Evolutionary conservation across 2,888 invertebrate genomes (phyloP), one percentile per base, ranked within the genome.

Genomic region (Diplazon laetatorius): DNA sequence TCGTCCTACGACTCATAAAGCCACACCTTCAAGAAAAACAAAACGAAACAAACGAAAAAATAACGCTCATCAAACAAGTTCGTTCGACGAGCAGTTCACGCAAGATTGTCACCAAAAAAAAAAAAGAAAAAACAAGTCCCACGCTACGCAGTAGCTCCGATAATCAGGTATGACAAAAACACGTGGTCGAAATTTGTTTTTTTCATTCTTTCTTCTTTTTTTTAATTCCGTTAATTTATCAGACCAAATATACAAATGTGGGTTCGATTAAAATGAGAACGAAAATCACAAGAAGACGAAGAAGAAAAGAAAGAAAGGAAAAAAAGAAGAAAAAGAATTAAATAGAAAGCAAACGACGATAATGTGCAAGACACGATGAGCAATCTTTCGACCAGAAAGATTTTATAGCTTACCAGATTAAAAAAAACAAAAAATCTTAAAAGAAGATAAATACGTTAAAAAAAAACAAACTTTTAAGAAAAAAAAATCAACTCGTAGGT

Each of bases 1-100:
- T 94, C 94, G 62, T 94, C 94, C 86, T 94, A 94, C 85, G 94
- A 94, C 89, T 94, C 94, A 89, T 94, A 93, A 92, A 88, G 80
- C 63, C 20, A 46, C 22, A 9, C 35, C n/a, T n/a, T n/a, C n/a
- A n/a, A n/a, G n/a, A n/a, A n/a, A n/a, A n/a, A 5, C 52, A 65
- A 18, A 12, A 35, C 39, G 30, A 18, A 48, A 8, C n/a, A n/a
- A n/a, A n/a, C n/a, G n/a, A n/a, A n/a, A n/a, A n/a, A n/a, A n/a
- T n/a, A n/a, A n/a, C n/a, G n/a, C n/a, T n/a, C n/a, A n/a, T n/a
- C n/a, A n/a, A n/a, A n/a, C n/a, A n/a, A n/a, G n/a, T n/a, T n/a
- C n/a, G n/a, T n/a, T n/a, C n/a, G n/a, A n/a, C n/a, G n/a, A 71
- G 30, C 30, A 52, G 59, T 70, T 52, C 37, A 20, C 65, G 30